phyloP scores from a whole-genome alignment of 1,140 invertebrate species.

The Phymastichus coffea region DNA sequence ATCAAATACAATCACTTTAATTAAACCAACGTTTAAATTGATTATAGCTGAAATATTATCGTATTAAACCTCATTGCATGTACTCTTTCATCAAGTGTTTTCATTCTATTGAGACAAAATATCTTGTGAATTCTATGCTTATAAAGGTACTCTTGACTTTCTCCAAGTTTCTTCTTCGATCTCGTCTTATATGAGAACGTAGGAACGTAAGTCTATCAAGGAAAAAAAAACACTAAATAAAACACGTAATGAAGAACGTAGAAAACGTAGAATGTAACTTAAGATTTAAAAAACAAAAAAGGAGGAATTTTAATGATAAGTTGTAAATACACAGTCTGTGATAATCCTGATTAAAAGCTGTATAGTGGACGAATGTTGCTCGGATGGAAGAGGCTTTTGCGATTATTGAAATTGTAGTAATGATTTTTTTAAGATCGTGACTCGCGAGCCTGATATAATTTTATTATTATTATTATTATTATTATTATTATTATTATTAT shows the following conservation, averaged over 20 bases:
- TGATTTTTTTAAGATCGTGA: too few relatives aligned
- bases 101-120: conserved; percentile 3
- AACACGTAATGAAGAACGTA: neutral
- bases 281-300: conserved; percentile 30
- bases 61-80: conserved; percentile 13
- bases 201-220: conserved; percentile 17
- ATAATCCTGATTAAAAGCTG: conserved; percentile 56
- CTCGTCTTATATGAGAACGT: conserved; percentile 23
- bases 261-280: conserved; percentile 31
- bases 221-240: neutral
- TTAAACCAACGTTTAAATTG: conserved; percentile 9
- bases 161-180: conserved; percentile 24
- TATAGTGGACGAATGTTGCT: conserved; percentile 39
- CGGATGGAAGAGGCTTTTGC: conserved; percentile 17
- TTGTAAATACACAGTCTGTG: conserved; percentile 59
- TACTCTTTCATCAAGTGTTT: conserved; percentile 18
- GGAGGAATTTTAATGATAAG: conserved; percentile 44
- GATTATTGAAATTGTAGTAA: conserved; percentile 21
- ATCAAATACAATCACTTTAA: conserved; percentile 24
- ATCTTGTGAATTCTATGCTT: conserved; percentile 11
- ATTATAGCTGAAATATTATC: conserved; percentile 16
- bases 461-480: too few relatives aligned
- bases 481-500: too few relatives aligned
- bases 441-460: too few relatives aligned
- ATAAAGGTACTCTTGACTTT: conserved; percentile 19